Base-by-base conservation (phyloP, 1,140 invertebrate species). In the Sitobion miscanthi region DNA sequence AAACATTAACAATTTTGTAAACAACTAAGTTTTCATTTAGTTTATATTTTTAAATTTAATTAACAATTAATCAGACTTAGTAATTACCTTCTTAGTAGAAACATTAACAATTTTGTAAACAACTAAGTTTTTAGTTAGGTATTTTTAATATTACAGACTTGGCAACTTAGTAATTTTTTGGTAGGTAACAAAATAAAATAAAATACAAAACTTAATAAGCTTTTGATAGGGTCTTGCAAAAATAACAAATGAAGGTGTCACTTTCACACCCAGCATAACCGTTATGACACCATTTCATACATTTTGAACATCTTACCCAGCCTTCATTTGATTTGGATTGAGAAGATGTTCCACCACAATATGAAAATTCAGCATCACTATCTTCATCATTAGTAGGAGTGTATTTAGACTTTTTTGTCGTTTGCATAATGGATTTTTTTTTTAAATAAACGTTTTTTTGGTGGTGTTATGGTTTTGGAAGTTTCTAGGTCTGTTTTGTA, bases 251-350 rank as follows among this genome's bases (percentile, higher is more conserved):
- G 7, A 85, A 85, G 6, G n/a, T n/a, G n/a, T n/a, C n/a, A n/a
- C n/a, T n/a, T n/a, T n/a, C 38, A 85, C 82, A 85, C 6, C 82
- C 82, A 85, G 82, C 82, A 85, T 38, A 85, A 85, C 82, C 7
- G 20, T 85, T 38, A 45, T 85, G 82, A 85, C n/a, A 82, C n/a
- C 77, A 82, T 38, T 82, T 82, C 17, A 82, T 35, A 17, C n/a
- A 82, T 38, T 82, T 82, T 35, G 6, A 20, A 82, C 35, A 82
- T 82, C 69, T 82, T 38, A 82, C n/a, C 77, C 77, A 82, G n/a
- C n/a, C 77, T 82, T 82, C 35, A n/a, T n/a, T n/a, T n/a, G n/a
- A n/a, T n/a, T n/a, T n/a, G n/a, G n/a, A n/a, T n/a, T n/a, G n/a
- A n/a, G n/a, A n/a, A n/a, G n/a, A n/a, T n/a, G n/a, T n/a, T n/a